These are phyloP conservation scores for Drosophila paracracens DNA, from an alignment of 2,888 invertebrate genomes.

Conservation along the genomic window DNA sequence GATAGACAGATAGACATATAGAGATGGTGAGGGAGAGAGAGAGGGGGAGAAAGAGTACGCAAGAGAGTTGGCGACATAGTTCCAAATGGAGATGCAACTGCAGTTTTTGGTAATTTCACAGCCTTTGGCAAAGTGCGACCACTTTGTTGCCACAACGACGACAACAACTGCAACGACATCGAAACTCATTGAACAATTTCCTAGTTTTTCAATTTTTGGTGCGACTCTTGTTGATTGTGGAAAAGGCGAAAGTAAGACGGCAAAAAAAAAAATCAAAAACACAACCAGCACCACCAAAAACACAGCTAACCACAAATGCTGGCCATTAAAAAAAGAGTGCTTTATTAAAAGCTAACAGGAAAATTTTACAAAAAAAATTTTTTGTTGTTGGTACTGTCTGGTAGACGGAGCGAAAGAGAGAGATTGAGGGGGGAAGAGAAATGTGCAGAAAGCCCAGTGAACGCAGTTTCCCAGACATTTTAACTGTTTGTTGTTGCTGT, in stretches of 20 bases:
- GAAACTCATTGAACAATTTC: constrained; percentile 69
- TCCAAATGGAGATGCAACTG: constrained; percentile 38
- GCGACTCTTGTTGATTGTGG: constrained; percentile 59
- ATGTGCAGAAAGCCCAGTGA: constrained; percentile 47
- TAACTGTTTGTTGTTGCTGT: constrained; percentile 17
- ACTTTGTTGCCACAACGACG: constrained; percentile 28
- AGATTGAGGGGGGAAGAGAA: constrained; percentile 5
- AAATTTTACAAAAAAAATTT: constrained; percentile 56
- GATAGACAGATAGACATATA: not conserved
- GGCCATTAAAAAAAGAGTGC: constrained; percentile 66
- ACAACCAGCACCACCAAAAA: constrained; percentile 11
- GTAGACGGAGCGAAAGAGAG: not conserved
- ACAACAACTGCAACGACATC: constrained; percentile 19
- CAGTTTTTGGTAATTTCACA: constrained; percentile 48
- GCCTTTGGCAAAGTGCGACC: constrained; percentile 35
- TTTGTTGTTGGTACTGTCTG: constrained; percentile 14
- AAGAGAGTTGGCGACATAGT: constrained; percentile 18
- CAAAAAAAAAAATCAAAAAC: not conserved
- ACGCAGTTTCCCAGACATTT: constrained; percentile 61
- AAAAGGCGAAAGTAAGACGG: constrained; percentile 65
- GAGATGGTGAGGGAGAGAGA: not conserved
- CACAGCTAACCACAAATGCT: constrained; percentile 41
- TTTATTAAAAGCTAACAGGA: constrained; percentile 66
- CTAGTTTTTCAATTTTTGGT: constrained; percentile 62
- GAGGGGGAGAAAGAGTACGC: not conserved